Percentiles rank a stretch among this genome's conserved stretches.
These are phyloP conservation scores for Thamnophis sirtalis DNA, from an alignment of 2,113 vertebrate genomes.

Conservation along the genomic window DNA sequence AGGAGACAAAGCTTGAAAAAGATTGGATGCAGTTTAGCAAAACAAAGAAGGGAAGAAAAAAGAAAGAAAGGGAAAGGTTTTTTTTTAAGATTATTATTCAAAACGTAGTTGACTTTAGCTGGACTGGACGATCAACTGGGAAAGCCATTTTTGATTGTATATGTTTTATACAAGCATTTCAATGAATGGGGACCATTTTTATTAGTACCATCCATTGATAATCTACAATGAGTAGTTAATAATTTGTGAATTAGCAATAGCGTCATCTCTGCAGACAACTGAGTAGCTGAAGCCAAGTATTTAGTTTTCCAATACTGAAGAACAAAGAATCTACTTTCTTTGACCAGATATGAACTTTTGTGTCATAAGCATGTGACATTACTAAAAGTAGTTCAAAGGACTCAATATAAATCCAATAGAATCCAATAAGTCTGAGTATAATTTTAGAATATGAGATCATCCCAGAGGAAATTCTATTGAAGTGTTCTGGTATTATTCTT, in stretches of 20 bases:
- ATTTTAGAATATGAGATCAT: neutral
- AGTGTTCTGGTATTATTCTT: neutral
- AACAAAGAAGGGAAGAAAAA: neutral
- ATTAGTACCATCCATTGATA: neutral
- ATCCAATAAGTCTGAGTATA: neutral
- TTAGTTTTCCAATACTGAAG: neutral
- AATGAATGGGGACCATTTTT: neutral
- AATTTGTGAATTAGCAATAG: neutral
- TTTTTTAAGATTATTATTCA: neutral
- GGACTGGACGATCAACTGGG: neutral
- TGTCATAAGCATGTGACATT: neutral
- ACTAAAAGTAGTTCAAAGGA: neutral
- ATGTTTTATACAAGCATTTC: neutral
- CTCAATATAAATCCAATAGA: neutral
- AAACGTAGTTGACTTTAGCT: neutral
- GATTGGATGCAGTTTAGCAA: neutral
- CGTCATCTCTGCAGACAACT: neutral
- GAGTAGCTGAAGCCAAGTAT: neutral
- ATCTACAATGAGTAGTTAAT: neutral
- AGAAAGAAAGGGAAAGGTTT: neutral
- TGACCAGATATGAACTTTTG: neutral
- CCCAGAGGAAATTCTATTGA: neutral
- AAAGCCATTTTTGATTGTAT: neutral
- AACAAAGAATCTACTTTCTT: neutral
- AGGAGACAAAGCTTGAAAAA: neutral